phyloP scores from a whole-genome alignment of 2,888 invertebrate genomes.

The Cryptosula pallasiana region DNA sequence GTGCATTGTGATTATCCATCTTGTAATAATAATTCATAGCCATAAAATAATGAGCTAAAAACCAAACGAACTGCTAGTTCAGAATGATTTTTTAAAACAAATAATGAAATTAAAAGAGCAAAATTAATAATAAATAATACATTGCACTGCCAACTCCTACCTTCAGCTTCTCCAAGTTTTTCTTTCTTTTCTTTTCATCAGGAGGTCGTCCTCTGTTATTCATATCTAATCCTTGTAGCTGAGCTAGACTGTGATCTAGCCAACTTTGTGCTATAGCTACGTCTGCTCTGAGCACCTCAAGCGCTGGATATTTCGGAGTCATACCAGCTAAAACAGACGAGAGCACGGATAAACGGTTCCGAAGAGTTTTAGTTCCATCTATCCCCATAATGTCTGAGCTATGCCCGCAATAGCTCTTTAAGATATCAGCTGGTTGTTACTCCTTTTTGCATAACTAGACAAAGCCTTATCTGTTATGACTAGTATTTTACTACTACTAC shows the following conservation, averaged over 20 bases:
- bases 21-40: background rate
- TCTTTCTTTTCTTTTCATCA: conserved; percentile 3
- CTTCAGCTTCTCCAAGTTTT: background rate
- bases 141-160: background rate
- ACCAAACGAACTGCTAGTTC: background rate
- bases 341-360: background rate
- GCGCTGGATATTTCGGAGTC: background rate
- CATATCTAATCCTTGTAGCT: background rate
- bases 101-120: too few species aligned
- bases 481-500: background rate
- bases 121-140: background rate
- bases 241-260: background rate
- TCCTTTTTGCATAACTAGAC: too few species aligned
- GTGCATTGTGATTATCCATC: too few species aligned
- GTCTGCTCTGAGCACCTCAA: background rate
- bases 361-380: background rate
- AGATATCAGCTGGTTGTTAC: too few species aligned
- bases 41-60: background rate
- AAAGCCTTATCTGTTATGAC: background rate
- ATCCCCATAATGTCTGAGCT: background rate
- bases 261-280: background rate
- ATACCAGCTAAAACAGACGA: conserved; percentile 22
- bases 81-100: too few species aligned
- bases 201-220: background rate
- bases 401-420: too few species aligned